Evolutionary conservation across 2,113 vertebrate species (phyloP), one percentile per base, ranked within the genome.

Genomic region (Eurystomus gularis): DNA sequence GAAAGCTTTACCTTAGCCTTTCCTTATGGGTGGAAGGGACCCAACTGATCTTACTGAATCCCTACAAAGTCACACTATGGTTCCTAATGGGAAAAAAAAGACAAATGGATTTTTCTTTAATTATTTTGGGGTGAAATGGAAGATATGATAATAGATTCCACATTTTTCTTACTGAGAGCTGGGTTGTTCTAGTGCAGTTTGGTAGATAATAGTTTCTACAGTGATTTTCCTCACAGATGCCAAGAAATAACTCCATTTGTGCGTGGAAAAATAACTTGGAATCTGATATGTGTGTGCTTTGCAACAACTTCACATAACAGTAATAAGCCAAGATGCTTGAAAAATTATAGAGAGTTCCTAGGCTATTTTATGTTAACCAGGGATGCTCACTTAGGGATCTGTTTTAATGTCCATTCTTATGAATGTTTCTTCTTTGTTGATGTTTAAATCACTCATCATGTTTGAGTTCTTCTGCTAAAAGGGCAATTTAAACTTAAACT

Each of bases 61-160:
- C 2, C 2, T 51, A 10, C 20, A 28, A 44, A 23, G 29, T n/a
- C 25, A 48, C 18, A n/a, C 14, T 78, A 33, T 24, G 16, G 5
- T 29, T 84, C 13, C 26, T 88, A 70, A 77, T 7, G 13, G 4
- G 14, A 13, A 8, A 18, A 10, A 13, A 44, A 31, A 60, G 20
- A 35, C 3, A 58, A n/a, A 51, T 20, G 71, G 39, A 8, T 65
- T 65, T 82, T 88, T 55, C 7, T 57, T 73, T 6, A 8, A 31
- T 70, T 69, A 11, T 70, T 93, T 88, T 82, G 6, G 13, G 3
- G 3, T 37, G 24, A 88, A 54, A 61, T 65, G 10, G 21, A 78
- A 60, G 12, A 23, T 13, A 12, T 0, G 0, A 13, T 31, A 60
- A 37, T 4, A 65, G 35, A 55, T 13, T 78, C 12, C 15, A 44